Conservation (phyloP, 2,113 vertebrate species). For the Nesogale talazaci region DNA sequence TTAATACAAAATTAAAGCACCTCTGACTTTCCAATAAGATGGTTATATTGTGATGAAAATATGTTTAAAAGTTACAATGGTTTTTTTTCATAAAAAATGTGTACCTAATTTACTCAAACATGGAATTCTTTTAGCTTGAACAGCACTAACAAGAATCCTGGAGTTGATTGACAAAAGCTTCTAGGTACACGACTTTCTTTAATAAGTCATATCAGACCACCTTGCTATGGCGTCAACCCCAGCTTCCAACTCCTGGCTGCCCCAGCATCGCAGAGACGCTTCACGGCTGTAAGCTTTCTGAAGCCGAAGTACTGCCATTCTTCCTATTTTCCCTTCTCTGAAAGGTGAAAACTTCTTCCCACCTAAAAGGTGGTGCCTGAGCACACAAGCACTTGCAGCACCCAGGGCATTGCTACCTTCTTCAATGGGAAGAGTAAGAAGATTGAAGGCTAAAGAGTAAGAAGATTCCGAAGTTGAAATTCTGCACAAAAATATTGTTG, state of each 20-base stretch:
- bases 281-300: neutral
- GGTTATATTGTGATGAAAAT: neutral
- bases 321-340: neutral
- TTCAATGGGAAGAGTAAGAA: neutral
- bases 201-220: neutral
- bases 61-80: neutral
- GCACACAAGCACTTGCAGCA: neutral
- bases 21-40: conserved; percentile 23
- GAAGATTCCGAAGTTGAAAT: neutral
- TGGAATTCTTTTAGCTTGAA: neutral
- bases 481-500: neutral
- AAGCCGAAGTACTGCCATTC: neutral
- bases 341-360: neutral
- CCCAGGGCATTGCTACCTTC: neutral
- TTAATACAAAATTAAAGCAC: neutral
- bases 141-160: neutral
- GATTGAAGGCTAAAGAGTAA: neutral
- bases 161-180: neutral
- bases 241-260: neutral
- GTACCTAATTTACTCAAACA: neutral
- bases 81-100: conserved; percentile 26
- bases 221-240: neutral
- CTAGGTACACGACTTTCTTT: neutral
- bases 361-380: neutral
- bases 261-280: neutral